phyloP scores from a whole-genome alignment of 2,113 vertebrate genomes.

The Carassius carassius region DNA sequence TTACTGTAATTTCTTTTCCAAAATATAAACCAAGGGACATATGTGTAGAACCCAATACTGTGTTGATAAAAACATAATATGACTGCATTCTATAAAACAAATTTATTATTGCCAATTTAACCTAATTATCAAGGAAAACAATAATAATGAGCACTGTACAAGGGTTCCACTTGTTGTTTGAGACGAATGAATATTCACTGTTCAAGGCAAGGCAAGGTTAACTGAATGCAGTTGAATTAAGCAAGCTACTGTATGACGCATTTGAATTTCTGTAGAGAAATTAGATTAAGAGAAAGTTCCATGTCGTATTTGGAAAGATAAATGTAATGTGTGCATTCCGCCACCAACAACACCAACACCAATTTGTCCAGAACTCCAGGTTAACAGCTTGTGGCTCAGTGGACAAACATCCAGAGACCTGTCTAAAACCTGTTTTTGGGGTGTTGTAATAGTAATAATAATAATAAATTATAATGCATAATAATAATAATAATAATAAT shows the following conservation, averaged over 20 bases:
- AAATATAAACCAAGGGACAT: neutral
- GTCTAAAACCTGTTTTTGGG: no score
- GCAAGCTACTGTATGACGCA: neutral
- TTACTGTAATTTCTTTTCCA: neutral
- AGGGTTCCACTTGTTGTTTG: neutral
- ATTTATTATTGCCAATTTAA: neutral
- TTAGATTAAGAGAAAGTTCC: neutral
- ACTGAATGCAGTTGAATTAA: slow-evolving; percentile 25
- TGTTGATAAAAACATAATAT: neutral
- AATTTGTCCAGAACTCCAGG: neutral
- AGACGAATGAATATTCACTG: neutral
- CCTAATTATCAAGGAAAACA: neutral
- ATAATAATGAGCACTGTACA: neutral
- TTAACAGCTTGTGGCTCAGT: neutral
- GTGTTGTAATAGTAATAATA: no score
- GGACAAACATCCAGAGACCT: no score
- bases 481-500: no score
- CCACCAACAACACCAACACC: neutral
- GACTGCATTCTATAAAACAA: neutral
- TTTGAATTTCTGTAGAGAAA: slow-evolving; percentile 9
- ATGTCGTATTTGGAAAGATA: slow-evolving; percentile 34
- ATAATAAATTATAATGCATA: no score
- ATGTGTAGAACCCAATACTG: neutral
- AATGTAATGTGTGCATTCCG: slow-evolving; percentile 26
- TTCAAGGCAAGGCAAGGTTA: neutral